These are phyloP conservation scores for Cryptus viduatorius DNA, from an alignment of 2,888 invertebrate genomes.

Conservation along the genomic window DNA sequence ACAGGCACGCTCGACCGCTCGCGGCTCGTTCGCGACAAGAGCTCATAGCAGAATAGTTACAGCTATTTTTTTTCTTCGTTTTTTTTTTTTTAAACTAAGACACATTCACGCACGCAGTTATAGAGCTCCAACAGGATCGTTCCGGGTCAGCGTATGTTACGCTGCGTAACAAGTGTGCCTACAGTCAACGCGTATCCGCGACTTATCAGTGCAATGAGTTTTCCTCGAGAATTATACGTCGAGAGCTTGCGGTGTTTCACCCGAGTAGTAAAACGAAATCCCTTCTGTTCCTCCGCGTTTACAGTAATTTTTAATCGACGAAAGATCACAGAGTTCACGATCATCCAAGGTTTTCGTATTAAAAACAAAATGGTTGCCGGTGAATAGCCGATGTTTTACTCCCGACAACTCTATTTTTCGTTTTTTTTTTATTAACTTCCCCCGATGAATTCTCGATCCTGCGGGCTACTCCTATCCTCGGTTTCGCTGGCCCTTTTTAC, in stretches of 20 bases:
- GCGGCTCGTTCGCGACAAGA: slow-evolving; percentile 23
- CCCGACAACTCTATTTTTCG: neutral
- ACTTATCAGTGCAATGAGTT: slow-evolving; percentile 13
- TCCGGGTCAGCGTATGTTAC: slow-evolving; percentile 63
- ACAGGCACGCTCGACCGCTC: slow-evolving; percentile 42
- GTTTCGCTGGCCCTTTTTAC: slow-evolving; percentile 67
- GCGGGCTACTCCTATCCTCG: slow-evolving; percentile 70
- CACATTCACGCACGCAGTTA: slow-evolving; percentile 43
- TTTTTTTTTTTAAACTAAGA: slow-evolving; percentile 21
- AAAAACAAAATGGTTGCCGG: too few relatives aligned
- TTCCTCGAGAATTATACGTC: neutral
- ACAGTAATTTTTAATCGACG: neutral
- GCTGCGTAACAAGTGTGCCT: slow-evolving; percentile 42
- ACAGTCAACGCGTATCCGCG: slow-evolving; percentile 6
- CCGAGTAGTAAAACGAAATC: slow-evolving; percentile 3
- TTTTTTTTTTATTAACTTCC: slow-evolving; percentile 37
- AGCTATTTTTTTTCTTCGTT: slow-evolving; percentile 6
- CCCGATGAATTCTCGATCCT: slow-evolving; percentile 38
- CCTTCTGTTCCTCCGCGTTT: neutral
- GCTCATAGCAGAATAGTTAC: slow-evolving; percentile 21
- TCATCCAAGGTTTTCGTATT: neutral
- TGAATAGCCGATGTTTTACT: neutral
- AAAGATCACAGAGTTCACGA: neutral
- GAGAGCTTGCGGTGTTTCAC: neutral
- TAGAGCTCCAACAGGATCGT: slow-evolving; percentile 27